Evolutionary conservation across 1,140 invertebrate species (phyloP).

Genomic region (Brachionus koreanus): DNA sequence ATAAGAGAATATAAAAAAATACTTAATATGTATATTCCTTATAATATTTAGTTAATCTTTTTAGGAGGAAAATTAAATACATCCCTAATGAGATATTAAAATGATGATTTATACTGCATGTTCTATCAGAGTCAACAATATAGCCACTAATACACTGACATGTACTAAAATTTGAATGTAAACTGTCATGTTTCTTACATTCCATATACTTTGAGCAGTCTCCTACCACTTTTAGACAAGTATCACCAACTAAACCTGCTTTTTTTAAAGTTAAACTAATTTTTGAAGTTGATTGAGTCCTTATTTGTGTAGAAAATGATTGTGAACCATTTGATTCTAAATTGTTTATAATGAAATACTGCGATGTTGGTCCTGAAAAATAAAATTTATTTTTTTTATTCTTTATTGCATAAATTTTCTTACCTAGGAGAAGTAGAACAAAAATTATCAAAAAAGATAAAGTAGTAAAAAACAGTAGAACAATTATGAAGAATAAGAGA

Average conservation of each 20-base stretch:
- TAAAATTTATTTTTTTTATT: neutral
- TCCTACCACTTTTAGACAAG: neutral
- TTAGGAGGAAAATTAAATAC: no score
- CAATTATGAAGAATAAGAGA: conserved; percentile 10
- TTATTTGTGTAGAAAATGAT: neutral
- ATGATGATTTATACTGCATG: no score
- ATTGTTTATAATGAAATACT: neutral
- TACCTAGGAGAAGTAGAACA: neutral
- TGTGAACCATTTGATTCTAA: neutral
- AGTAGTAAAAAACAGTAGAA: conserved; percentile 19
- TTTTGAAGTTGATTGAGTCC: neutral
- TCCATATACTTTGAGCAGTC: conserved; percentile 19
- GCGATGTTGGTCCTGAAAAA: neutral
- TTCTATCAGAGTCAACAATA: neutral
- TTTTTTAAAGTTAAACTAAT: neutral
- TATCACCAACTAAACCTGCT: neutral
- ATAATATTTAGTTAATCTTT: no score
- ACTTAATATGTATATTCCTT: no score
- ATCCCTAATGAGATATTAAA: no score
- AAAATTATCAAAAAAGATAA: conserved; percentile 8
- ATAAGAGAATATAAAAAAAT: no score
- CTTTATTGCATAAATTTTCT: neutral
- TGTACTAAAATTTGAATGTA: conserved; percentile 3
- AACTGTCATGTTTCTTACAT: neutral
- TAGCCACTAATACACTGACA: neutral